A percentile compares a stretch with the other conserved stretches of the same genome.
Conservation (phyloP, 2,888 invertebrate genomes). For the Drosophila paramelanica region DNA sequence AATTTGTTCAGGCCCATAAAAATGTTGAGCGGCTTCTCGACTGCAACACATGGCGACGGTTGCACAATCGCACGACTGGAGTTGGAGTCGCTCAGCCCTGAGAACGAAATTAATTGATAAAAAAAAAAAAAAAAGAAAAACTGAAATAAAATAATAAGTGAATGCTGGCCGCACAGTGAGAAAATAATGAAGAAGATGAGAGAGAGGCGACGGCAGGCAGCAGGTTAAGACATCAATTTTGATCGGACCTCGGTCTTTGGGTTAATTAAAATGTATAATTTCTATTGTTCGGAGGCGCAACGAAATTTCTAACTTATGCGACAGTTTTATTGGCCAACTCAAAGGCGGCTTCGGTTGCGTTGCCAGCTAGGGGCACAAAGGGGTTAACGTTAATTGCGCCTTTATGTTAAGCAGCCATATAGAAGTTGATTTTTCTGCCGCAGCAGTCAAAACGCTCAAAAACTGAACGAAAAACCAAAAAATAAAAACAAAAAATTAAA, state of each 20-base stretch:
- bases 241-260: conserved; percentile 8
- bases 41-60: conserved; percentile 65
- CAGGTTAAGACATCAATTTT: conserved; percentile 62
- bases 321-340: conserved; percentile 72
- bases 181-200: conserved; percentile 10
- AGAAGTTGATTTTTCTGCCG: conserved; percentile 56
- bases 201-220: conserved; percentile 36
- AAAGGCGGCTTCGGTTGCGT: conserved; percentile 48
- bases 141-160: conserved; percentile 23
- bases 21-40: conserved; percentile 54
- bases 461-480: not conserved
- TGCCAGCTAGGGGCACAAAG: conserved; percentile 58
- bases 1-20: conserved; percentile 78
- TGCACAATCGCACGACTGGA: not conserved
- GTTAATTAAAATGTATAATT: conserved; percentile 68
- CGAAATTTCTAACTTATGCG: conserved; percentile 74
- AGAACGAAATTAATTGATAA: conserved; percentile 68
- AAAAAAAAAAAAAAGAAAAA: not conserved
- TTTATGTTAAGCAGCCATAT: conserved; percentile 67
- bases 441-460: conserved; percentile 55
- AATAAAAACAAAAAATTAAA: not conserved
- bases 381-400: conserved; percentile 76
- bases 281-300: conserved; percentile 59
- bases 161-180: conserved; percentile 33
- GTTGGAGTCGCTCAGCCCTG: conserved; percentile 36